phyloP scores from a whole-genome alignment of 2,797 vertebrate genomes.

The Argyrosomus regius region DNA sequence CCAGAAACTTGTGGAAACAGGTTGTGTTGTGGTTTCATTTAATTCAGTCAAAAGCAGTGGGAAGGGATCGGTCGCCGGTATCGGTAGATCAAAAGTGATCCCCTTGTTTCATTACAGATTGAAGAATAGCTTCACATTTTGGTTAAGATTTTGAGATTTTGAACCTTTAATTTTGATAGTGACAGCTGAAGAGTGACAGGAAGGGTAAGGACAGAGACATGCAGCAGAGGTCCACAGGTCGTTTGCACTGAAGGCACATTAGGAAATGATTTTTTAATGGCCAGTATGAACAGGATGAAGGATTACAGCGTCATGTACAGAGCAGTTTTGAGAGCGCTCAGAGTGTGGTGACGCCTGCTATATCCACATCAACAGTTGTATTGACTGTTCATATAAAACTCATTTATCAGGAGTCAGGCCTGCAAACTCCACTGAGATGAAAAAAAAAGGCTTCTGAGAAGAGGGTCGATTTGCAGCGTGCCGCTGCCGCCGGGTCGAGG shows the following conservation, averaged over 20 bases:
- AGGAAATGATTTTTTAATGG: not conserved
- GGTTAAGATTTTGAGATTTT: no score
- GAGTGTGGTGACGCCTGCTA: conserved; percentile 34
- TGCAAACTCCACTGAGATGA: conserved; percentile 8
- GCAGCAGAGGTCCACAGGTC: no score
- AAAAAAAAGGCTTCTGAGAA: not conserved
- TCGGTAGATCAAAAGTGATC: no score
- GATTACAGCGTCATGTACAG: not conserved
- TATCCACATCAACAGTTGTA: conserved; percentile 53
- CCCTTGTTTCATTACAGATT: no score
- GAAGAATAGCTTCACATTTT: no score
- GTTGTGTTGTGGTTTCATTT: not conserved
- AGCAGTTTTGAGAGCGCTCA: no score
- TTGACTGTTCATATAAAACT: conserved; percentile 50
- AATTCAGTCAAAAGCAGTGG: no score
- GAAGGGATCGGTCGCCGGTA: no score
- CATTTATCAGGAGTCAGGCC: conserved; percentile 22
- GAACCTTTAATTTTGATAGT: no score
- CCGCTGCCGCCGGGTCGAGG: no score
- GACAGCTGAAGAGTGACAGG: no score
- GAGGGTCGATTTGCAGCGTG: not conserved
- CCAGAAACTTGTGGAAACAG: not conserved
- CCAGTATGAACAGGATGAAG: not conserved
- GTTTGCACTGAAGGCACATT: not conserved
- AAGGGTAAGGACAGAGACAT: no score